These are phyloP conservation scores for Chromobotia macracanthus DNA, from an alignment of 2,797 vertebrate genomes.

Conservation along the genomic window DNA sequence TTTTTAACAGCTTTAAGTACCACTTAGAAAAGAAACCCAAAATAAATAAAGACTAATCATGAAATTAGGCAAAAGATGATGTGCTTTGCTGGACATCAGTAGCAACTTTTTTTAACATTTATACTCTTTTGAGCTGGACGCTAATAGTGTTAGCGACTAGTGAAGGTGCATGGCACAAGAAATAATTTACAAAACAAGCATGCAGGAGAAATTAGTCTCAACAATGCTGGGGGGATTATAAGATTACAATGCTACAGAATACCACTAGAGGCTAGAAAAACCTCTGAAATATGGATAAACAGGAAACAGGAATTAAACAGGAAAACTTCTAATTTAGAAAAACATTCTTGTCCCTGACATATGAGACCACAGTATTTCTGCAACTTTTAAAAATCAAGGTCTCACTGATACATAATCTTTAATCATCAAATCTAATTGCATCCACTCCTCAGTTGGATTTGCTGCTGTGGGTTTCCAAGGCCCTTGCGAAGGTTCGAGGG, in stretches of 20 bases:
- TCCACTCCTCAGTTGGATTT: conserved; percentile 32
- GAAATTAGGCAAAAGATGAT: conserved; percentile 43
- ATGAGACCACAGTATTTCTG: conserved; percentile 25
- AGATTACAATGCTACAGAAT: not conserved
- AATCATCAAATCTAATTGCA: not conserved
- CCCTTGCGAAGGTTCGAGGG: conserved; percentile 47
- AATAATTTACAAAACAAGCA: conserved; percentile 45
- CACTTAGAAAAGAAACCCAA: conserved; percentile 49
- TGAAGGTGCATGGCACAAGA: conserved; percentile 34
- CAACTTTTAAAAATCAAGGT: conserved; percentile 25
- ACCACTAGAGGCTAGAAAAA: conserved; percentile 21
- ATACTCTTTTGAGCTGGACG: conserved; percentile 2
- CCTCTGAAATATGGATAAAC: conserved; percentile 42
- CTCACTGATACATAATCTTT: conserved; percentile 34
- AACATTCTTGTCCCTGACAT: conserved; percentile 47
- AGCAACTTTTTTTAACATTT: conserved; percentile 37
- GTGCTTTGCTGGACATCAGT: conserved; percentile 49
- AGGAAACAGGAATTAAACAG: too few species aligned
- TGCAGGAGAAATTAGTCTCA: conserved; percentile 31
- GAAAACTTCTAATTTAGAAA: conserved; percentile 49
- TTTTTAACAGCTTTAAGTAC: conserved; percentile 50
- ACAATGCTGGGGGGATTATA: not conserved
- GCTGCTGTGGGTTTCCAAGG: conserved; percentile 32
- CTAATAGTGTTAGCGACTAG: conserved; percentile 35
- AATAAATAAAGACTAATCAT: conserved; percentile 55